These are phyloP conservation scores for Protobothrops flavoviridis DNA, from an alignment of 2,113 vertebrate genomes.

Conservation along the genomic window DNA sequence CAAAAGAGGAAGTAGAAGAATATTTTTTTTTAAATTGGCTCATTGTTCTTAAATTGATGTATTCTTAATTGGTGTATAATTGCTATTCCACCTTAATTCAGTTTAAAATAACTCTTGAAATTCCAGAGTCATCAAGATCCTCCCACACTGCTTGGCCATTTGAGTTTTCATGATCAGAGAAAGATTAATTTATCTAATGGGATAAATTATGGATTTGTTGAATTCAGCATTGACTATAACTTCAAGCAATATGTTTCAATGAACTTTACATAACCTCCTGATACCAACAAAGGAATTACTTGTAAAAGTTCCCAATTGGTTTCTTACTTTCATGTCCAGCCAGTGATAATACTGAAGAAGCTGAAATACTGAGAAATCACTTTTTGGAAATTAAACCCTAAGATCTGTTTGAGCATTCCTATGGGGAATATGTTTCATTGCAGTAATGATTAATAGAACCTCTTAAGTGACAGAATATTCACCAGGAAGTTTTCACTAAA, in stretches of 20 bases:
- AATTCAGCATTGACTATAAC: constrained; percentile 66
- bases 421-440: constrained; percentile 75
- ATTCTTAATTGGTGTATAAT: constrained; percentile 28
- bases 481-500: constrained; percentile 90
- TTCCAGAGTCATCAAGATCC: constrained; percentile 49
- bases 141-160: constrained; percentile 42
- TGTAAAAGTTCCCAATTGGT: constrained; percentile 75
- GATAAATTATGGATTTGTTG: constrained; percentile 68
- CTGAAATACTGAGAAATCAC: constrained; percentile 78
- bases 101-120: constrained; percentile 40
- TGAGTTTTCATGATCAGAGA: constrained; percentile 56
- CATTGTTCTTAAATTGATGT: neutral
- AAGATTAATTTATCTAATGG: constrained; percentile 66
- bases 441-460: constrained; percentile 79
- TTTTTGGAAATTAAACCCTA: constrained; percentile 77
- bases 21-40: neutral
- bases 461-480: constrained; percentile 81
- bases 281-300: constrained; percentile 84
- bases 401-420: constrained; percentile 71
- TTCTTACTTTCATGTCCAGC: constrained; percentile 83
- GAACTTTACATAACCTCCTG: constrained; percentile 86
- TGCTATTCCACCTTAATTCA: neutral
- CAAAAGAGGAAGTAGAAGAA: neutral
- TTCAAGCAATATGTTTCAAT: constrained; percentile 70
- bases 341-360: constrained; percentile 85